phyloP scores from a whole-genome alignment of 2,888 invertebrate genomes.

The Tenthredo livida region DNA sequence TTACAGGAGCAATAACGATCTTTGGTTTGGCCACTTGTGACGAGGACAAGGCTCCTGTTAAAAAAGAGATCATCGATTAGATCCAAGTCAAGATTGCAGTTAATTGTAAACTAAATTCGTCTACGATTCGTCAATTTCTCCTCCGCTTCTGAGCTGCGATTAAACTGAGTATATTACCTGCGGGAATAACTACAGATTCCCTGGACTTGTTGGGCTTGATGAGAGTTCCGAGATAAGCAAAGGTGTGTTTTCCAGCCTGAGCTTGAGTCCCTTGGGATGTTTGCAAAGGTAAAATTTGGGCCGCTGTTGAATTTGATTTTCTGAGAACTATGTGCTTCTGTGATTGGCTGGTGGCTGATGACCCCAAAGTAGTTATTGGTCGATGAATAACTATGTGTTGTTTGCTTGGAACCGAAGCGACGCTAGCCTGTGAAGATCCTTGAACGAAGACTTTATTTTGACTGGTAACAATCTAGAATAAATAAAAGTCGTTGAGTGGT shows the following conservation, averaged over 20 bases:
- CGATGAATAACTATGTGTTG: slow-evolving; percentile 71
- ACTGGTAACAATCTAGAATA: slow-evolving; percentile 69
- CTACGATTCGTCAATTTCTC: background rate
- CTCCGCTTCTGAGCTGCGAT: background rate
- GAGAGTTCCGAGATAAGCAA: slow-evolving; percentile 75
- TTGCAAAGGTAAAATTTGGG: slow-evolving; percentile 74
- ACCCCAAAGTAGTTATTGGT: slow-evolving; percentile 68
- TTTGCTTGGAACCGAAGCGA: slow-evolving; percentile 65
- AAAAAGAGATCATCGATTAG: slow-evolving; percentile 19
- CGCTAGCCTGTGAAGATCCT: slow-evolving; percentile 69
- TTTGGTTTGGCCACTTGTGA: slow-evolving; percentile 72
- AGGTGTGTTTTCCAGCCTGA: slow-evolving; percentile 73
- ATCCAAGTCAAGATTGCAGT: background rate
- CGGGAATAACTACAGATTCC: slow-evolving; percentile 73
- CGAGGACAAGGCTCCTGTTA: slow-evolving; percentile 67
- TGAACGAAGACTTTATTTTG: slow-evolving; percentile 74
- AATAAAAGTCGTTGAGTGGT: background rate
- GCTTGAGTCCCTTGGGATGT: slow-evolving; percentile 68
- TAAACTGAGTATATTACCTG: slow-evolving; percentile 66
- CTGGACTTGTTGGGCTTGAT: slow-evolving; percentile 74
- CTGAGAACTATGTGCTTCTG: slow-evolving; percentile 75
- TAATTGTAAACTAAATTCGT: background rate
- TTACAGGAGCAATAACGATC: slow-evolving; percentile 73
- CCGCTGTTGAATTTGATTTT: slow-evolving; percentile 71
- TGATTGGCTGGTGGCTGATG: slow-evolving; percentile 64